Evolutionary conservation across 2,888 invertebrate genomes (phyloP), one percentile per base, ranked within the genome.

Genomic region (Sesia apiformis): DNA sequence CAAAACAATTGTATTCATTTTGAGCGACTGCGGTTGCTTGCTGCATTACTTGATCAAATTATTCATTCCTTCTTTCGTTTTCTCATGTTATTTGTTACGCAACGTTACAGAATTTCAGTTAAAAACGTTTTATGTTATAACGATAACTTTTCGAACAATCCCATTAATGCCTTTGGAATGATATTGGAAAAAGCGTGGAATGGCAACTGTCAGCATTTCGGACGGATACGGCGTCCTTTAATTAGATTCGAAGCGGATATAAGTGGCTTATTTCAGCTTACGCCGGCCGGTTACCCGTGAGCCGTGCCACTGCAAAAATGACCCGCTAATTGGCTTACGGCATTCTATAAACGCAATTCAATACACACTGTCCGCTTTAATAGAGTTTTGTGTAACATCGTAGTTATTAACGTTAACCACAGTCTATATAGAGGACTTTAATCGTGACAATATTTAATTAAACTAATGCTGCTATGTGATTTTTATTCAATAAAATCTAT

Each of bases 231-330:
- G 75, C 75, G 81, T 76, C 82, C 83, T 85, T 85, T 88, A 87
- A 88, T 87, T 88, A 87, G 88, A 88, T 87, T 87, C 81, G 83
- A 82, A 78, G 75, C 75, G 81, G 75, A 72, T 74, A 80, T 85
- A 87, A 84, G 84, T 81, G 85, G 87, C 85, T 87, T 87, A 87
- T 74, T 77, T 78, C 82, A 77, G 87, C 86, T 88, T 81, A 86
- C 80, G 76, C 78, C 72, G 65, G 72, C 78, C 72, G 65, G 72
- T 75, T 72, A 71, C 72, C 72, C 60, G 76, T 74, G 76, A 75
- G 78, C 74, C 81, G 77, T 76, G 81, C 76, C 70, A 74, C 76
- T 81, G 85, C 80, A 87, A 87, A 88, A 86, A 85, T 86, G 82
- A 81, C 78, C 83, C 83, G 76, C 86, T 88, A 88, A 87, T 86